A percentile compares a stretch with the other conserved stretches of the same genome.
Evolutionary conservation across 2,888 invertebrate genomes (phyloP).

Genomic region (Elysia crispata): DNA sequence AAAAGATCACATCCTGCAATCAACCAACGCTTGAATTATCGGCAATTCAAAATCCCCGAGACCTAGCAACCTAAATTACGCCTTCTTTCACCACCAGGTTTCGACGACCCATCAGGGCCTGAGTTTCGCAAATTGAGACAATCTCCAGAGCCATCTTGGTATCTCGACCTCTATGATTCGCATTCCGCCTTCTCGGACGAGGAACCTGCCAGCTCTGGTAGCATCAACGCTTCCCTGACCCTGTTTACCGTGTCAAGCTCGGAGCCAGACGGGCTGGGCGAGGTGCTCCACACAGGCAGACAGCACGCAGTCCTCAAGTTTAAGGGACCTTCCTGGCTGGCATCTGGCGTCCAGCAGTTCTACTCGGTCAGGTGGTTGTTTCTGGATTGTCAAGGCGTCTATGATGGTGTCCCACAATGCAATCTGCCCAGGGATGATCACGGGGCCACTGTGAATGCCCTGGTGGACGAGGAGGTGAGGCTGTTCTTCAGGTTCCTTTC

Average conservation of each 20-base stretch:
- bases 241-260: not conserved
- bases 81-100: too few species aligned
- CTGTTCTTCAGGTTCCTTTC: too few species aligned
- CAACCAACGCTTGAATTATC: too few species aligned
- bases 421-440: constrained; percentile 32
- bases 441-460: not conserved
- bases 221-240: constrained; percentile 21
- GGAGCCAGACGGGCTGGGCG: not conserved
- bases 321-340: constrained; percentile 35
- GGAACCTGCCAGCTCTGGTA: not conserved
- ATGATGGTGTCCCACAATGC: constrained; percentile 23
- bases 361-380: constrained; percentile 34
- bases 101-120: constrained; percentile 27
- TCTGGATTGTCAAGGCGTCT: constrained; percentile 25
- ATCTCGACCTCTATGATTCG: not conserved
- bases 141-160: constrained; percentile 4
- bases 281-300: not conserved
- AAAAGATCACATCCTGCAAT: too few species aligned
- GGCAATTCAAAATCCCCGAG: too few species aligned
- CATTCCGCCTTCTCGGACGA: too few species aligned
- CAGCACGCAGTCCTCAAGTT: constrained; percentile 22
- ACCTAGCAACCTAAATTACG: too few species aligned
- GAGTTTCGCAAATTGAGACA: not conserved
- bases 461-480: constrained; percentile 35
- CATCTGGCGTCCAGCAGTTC: not conserved